A percentile compares a stretch with the other conserved stretches of the same genome.
Evolutionary conservation across 1,140 invertebrate genomes (phyloP).

Genomic region (Rhopalosiphum padi): DNA sequence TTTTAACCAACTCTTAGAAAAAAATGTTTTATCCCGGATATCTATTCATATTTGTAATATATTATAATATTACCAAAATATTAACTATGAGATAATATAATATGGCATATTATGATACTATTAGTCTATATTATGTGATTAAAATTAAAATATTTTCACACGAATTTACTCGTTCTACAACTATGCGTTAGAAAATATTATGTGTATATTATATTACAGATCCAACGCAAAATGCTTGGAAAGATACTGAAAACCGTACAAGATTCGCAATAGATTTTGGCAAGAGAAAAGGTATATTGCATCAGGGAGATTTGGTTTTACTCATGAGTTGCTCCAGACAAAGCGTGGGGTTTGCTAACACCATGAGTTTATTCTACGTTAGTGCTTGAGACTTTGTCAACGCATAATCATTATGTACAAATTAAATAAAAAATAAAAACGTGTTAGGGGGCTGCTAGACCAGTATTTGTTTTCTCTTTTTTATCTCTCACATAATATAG

Average conservation of each 20-base stretch:
- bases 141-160: neutral
- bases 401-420: neutral
- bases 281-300: neutral
- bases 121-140: neutral
- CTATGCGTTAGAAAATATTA: neutral
- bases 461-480: too few species aligned
- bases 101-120: neutral
- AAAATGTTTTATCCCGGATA: too few species aligned
- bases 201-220: neutral
- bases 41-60: neutral
- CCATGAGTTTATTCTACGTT: constrained; percentile 13
- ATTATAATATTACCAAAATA: too few species aligned
- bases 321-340: neutral
- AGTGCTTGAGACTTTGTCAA: neutral
- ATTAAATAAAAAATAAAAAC: neutral
- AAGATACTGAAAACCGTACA: neutral
- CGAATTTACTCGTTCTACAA: neutral
- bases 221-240: neutral
- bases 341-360: neutral
- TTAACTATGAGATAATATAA: neutral
- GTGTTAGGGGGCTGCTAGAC: too few species aligned
- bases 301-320: constrained; percentile 28
- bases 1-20: neutral
- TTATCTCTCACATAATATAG: too few species aligned
- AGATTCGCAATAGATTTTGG: neutral